A percentile compares a stretch with the other conserved stretches of the same genome.
Conservation (phyloP, 2,113 vertebrate species). For the Seriola aureovittata region DNA sequence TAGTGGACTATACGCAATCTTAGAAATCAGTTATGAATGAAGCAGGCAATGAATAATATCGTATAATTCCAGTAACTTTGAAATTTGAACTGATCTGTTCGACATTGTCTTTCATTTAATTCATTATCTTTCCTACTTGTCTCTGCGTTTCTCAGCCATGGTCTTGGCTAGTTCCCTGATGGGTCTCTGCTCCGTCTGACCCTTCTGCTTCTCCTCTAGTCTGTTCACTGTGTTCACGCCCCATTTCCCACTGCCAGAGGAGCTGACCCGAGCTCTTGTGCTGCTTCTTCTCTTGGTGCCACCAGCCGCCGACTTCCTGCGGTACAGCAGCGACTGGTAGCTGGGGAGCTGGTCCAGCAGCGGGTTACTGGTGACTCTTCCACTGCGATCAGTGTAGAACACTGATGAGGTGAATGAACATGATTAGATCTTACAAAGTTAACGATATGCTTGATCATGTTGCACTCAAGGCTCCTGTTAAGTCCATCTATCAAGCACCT, state of each 20-base stretch:
- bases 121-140: conserved; percentile 80
- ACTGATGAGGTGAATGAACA: conserved; percentile 54
- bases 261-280: conserved; percentile 48
- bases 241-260: conserved; percentile 70
- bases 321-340: conserved; percentile 88
- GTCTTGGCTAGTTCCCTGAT: conserved; percentile 80
- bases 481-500: background rate
- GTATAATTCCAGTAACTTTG: background rate
- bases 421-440: background rate
- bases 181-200: conserved; percentile 32
- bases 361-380: conserved; percentile 73
- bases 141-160: conserved; percentile 87
- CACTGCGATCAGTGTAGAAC: conserved; percentile 72
- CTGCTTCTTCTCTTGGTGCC: conserved; percentile 62
- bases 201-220: conserved; percentile 66
- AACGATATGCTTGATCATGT: background rate
- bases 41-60: background rate
- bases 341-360: conserved; percentile 94
- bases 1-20: background rate
- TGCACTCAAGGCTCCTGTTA: background rate
- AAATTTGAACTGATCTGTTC: background rate
- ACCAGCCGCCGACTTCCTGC: conserved; percentile 70
- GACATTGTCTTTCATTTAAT: background rate
- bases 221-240: conserved; percentile 34
- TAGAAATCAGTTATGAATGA: background rate